Evolutionary conservation across 2,888 invertebrate genomes (phyloP), one percentile per base, ranked within the genome.

Genomic region (Reticulitermes lucifugus): DNA sequence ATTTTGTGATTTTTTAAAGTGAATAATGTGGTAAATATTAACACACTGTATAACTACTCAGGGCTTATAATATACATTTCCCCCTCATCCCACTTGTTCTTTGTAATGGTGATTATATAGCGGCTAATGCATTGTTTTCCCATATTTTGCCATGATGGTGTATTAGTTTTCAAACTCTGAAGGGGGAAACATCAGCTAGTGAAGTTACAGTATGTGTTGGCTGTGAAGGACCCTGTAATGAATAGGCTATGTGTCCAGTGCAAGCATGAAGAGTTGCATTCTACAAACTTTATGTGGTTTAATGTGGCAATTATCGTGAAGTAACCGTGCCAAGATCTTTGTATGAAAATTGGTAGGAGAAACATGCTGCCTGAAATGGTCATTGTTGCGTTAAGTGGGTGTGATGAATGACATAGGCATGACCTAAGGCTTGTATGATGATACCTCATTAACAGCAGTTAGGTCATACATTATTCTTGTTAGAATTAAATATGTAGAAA

Each of bases 41-140:
- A 60, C 70, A 81, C 81, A 70, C 65, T 81, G 81, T 81, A 41
- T 80, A 81, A 81, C 81, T 81, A 81, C 81, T 81, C 81, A 81
- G 81, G 81, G 81, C 70, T 81, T 81, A 55, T 60, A 70, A 80
- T 55, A 81, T 70, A 81, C 35, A 80, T 35, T 55, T 59, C 22
- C 41, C 55, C 70, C 65, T 43, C 35, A 18, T 29, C 59, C 25
- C 35, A 35, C 14, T 43, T 60, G 6, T 21, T 41, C 29, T 81
- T 70, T 60, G 81, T 43, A 70, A 65, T 43, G 43, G 46, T n/a
- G 46, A 35, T n/a, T 46, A 41, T n/a, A 73, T 46, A 43, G 46
- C 51, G 77, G 46, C 77, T 77, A 22, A 5, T 51, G 55, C 55
- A 2, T 55, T 55, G 65, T n/a, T 65, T 46, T 18, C 1, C 21